Conservation (phyloP, 2,113 vertebrate genomes). For the Scomber japonicus region DNA sequence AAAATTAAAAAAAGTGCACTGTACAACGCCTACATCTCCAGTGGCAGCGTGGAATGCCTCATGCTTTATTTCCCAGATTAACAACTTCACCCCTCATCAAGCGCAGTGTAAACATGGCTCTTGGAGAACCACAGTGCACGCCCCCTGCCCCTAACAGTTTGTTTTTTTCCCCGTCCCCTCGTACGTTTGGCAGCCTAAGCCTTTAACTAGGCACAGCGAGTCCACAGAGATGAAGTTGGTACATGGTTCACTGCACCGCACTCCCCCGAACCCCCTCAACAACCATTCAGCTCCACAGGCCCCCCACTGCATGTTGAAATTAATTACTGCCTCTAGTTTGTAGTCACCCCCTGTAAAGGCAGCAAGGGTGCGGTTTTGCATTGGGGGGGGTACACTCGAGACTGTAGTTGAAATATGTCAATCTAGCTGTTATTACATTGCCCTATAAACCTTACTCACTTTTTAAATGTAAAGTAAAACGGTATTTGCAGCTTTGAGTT, state of each 20-base stretch:
- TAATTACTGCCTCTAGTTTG: constrained; percentile 47
- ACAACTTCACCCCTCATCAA: constrained; percentile 83
- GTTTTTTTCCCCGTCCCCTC: constrained; percentile 44
- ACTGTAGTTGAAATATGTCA: too few species aligned
- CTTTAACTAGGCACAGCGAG: constrained; percentile 51
- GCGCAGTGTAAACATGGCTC: constrained; percentile 79
- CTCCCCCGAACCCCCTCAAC: constrained; percentile 35
- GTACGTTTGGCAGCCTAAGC: constrained; percentile 46
- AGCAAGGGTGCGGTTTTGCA: too few species aligned
- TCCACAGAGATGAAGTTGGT: constrained; percentile 50
- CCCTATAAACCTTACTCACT: background rate
- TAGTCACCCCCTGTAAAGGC: background rate
- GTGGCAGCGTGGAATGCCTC: constrained; percentile 75
- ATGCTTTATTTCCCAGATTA: constrained; percentile 81
- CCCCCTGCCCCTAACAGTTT: constrained; percentile 20
- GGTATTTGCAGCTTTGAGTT: background rate
- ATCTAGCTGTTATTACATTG: too few species aligned
- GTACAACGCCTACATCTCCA: constrained; percentile 47
- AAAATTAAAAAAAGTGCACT: background rate
- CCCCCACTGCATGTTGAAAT: constrained; percentile 41
- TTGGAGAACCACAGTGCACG: constrained; percentile 30
- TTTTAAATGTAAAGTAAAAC: too few species aligned
- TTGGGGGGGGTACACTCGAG: too few species aligned
- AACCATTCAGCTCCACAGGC: constrained; percentile 34
- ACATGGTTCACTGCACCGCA: constrained; percentile 39